Evolutionary conservation across 2,113 vertebrate genomes (phyloP).

Genomic region (Tachysurus fulvidraco): DNA sequence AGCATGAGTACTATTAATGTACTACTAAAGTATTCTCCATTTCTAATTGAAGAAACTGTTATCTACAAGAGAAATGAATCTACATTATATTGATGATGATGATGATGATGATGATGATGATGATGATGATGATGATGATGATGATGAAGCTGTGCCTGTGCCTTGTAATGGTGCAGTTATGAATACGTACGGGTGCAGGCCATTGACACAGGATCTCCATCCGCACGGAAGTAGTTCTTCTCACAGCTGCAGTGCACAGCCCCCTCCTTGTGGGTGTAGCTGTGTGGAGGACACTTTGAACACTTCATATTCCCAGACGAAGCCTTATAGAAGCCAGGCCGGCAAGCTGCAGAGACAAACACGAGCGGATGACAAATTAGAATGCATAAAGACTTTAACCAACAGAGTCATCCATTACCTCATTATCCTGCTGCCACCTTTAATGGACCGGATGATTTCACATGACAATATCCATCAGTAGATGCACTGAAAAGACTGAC

Average conservation of each 20-base stretch:
- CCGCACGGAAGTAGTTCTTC: conserved; percentile 95
- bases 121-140: not conserved
- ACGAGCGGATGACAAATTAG: conserved; percentile 53
- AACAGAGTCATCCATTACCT: conserved; percentile 51
- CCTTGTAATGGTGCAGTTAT: not conserved
- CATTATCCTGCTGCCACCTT: conserved; percentile 48
- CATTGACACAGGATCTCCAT: conserved; percentile 93
- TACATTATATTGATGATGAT: not conserved
- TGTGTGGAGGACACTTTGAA: conserved; percentile 94
- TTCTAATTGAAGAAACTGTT: not conserved
- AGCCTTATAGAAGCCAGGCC: conserved; percentile 94
- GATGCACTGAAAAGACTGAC: conserved; percentile 41
- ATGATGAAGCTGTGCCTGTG: not conserved
- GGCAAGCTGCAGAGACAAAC: conserved; percentile 79
- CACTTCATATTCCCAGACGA: conserved; percentile 85
- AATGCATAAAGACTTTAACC: conserved; percentile 54
- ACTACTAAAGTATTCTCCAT: not conserved
- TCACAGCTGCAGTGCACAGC: conserved; percentile 92
- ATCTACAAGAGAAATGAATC: not conserved
- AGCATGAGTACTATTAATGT: not conserved
- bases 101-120: not conserved
- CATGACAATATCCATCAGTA: conserved; percentile 43
- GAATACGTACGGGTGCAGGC: conserved; percentile 93
- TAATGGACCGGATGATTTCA: conserved; percentile 53
- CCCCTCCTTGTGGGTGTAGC: conserved; percentile 86